Percentiles rank a stretch among this genome's conserved stretches.
These are phyloP conservation scores for Glossophaga mutica DNA, from an alignment of 2,797 vertebrate species.

Conservation along the genomic window DNA sequence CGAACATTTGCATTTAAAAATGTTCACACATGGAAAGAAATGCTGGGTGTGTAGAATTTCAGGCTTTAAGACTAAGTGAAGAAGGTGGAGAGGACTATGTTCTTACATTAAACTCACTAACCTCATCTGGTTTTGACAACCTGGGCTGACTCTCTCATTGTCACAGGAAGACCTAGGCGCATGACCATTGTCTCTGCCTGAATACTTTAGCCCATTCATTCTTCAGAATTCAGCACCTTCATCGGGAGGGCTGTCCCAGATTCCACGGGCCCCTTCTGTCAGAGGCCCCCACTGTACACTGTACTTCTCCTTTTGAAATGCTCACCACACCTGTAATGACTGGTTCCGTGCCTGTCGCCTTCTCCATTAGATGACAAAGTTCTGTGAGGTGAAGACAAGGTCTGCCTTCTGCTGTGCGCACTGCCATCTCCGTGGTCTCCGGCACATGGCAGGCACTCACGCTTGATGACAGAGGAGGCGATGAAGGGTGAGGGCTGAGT, in stretches of 20 bases:
- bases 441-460: background rate
- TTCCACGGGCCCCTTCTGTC: background rate
- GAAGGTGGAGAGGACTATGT: background rate
- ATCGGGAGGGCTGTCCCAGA: background rate
- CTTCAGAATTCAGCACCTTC: background rate
- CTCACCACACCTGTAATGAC: background rate
- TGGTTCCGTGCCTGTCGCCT: background rate
- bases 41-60: background rate
- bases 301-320: background rate
- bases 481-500: background rate
- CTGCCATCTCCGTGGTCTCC: background rate
- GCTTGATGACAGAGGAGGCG: background rate
- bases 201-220: background rate
- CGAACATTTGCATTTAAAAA: background rate
- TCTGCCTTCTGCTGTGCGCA: background rate
- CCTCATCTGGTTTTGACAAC: background rate
- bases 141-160: background rate
- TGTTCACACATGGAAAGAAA: background rate
- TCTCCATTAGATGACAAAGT: background rate
- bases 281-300: accelerated
- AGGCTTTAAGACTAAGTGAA: background rate
- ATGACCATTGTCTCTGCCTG: background rate
- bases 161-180: background rate
- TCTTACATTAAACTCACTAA: background rate
- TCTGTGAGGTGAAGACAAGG: background rate